Percentiles rank a stretch among this genome's conserved stretches.
Conservation (phyloP, 2,113 vertebrate species). For the Dasyurus viverrinus region DNA sequence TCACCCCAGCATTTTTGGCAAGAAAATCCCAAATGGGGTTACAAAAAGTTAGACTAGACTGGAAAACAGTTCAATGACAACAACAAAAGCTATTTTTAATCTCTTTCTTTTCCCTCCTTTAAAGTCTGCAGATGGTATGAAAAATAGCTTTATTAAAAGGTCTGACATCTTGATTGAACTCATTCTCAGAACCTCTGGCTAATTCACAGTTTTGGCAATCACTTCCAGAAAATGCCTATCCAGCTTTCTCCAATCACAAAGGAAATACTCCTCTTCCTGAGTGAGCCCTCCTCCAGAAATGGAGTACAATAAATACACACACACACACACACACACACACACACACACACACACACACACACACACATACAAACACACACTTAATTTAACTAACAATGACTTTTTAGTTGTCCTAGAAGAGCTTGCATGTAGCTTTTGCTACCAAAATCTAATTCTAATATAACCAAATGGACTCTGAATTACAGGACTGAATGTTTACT, state of each 20-base stretch:
- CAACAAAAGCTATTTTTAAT: neutral
- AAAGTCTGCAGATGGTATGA: neutral
- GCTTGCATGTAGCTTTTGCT: neutral
- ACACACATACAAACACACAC: too few species aligned
- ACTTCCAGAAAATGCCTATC: neutral
- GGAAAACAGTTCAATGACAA: neutral
- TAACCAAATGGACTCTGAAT: neutral
- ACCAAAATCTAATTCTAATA: slow-evolving; percentile 12
- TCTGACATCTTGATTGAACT: neutral
- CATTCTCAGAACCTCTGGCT: neutral
- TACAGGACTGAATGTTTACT: neutral
- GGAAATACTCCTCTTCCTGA: neutral
- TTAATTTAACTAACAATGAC: neutral
- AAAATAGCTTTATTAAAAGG: neutral
- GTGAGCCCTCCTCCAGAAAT: neutral
- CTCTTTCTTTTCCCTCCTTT: neutral
- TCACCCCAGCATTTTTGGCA: neutral
- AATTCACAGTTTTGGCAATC: neutral
- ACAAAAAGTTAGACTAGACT: neutral
- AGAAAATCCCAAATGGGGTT: neutral
- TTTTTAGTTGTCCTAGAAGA: neutral
- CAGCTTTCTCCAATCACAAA: neutral
- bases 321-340: neutral
- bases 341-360: neutral
- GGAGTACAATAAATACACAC: neutral